Percentiles rank a stretch among this genome's conserved stretches.
phyloP scores from a whole-genome alignment of 2,888 invertebrate species.

The Zonitis immaculata region DNA sequence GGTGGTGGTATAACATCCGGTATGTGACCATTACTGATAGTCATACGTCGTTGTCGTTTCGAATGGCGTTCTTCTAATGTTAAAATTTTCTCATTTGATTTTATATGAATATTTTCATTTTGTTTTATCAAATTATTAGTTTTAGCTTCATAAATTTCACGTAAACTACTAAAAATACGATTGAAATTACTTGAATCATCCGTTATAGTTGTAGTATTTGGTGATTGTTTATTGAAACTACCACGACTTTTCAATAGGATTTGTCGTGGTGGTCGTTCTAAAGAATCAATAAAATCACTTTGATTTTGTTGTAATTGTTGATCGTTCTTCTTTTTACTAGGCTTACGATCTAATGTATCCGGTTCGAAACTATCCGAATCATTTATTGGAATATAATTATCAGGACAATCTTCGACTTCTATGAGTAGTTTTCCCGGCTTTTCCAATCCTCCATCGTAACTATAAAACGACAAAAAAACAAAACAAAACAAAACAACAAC shows the following conservation, averaged over 20 bases:
- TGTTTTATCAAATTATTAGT: constrained; percentile 39
- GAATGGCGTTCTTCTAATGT: constrained; percentile 71
- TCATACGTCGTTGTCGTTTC: constrained; percentile 60
- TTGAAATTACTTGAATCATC: constrained; percentile 37
- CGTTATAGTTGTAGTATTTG: constrained; percentile 34
- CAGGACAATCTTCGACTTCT: constrained; percentile 76
- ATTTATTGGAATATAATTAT: constrained; percentile 68
- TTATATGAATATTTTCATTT: too few species aligned
- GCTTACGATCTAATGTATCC: constrained; percentile 78
- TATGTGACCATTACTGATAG: constrained; percentile 45
- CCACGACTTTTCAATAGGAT: constrained; percentile 65
- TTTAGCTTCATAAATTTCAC: constrained; percentile 69
- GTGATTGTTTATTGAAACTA: constrained; percentile 60
- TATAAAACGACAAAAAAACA: constrained; percentile 8
- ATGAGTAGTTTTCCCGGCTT: constrained; percentile 79
- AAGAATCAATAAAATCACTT: constrained; percentile 53
- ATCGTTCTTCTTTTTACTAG: too few species aligned
- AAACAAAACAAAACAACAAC: too few species aligned
- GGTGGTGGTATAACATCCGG: constrained; percentile 68
- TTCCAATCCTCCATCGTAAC: constrained; percentile 53
- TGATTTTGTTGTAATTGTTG: constrained; percentile 30
- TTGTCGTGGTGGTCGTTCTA: constrained; percentile 52
- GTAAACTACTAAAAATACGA: constrained; percentile 62
- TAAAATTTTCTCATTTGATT: constrained; percentile 61
- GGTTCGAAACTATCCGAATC: constrained; percentile 83